Percentiles rank a stretch among this genome's conserved stretches.
These are phyloP conservation scores for Andricus grossulariae DNA, from an alignment of 1,140 invertebrate species.

Conservation along the genomic window DNA sequence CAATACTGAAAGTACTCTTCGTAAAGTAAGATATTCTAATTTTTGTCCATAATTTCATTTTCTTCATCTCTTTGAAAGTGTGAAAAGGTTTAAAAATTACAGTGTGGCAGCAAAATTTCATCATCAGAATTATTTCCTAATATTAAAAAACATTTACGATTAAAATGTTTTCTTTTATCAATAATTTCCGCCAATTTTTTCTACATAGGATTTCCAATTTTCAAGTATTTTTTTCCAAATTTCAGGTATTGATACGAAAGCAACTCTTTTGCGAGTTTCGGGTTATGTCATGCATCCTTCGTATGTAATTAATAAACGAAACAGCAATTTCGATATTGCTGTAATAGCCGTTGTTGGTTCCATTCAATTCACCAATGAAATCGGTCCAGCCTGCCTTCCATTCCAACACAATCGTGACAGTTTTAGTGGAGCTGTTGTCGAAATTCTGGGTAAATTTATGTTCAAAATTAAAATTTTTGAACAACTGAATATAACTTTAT, in stretches of 20 bases:
- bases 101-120: too few species aligned
- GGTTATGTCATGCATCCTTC: conserved; percentile 66
- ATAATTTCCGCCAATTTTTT: too few species aligned
- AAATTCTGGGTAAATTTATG: conserved; percentile 74
- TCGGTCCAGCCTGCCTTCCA: conserved; percentile 83
- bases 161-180: too few species aligned
- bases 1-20: too few species aligned
- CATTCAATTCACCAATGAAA: conserved; percentile 76
- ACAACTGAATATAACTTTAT: background rate
- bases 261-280: conserved; percentile 58
- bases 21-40: too few species aligned
- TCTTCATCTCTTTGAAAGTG: too few species aligned
- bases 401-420: conserved; percentile 73
- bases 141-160: too few species aligned
- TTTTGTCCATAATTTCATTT: too few species aligned
- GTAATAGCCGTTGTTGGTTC: conserved; percentile 73
- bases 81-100: too few species aligned
- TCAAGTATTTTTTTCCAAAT: background rate
- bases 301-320: conserved; percentile 55
- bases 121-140: too few species aligned
- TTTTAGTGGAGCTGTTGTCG: conserved; percentile 74
- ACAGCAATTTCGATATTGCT: conserved; percentile 79
- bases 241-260: conserved; percentile 68
- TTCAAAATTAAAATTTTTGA: too few species aligned
- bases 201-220: too few species aligned